A percentile compares a stretch with the other conserved stretches of the same genome.
These are phyloP conservation scores for Sericinus montela DNA, from an alignment of 2,888 invertebrate genomes.

Conservation along the genomic window DNA sequence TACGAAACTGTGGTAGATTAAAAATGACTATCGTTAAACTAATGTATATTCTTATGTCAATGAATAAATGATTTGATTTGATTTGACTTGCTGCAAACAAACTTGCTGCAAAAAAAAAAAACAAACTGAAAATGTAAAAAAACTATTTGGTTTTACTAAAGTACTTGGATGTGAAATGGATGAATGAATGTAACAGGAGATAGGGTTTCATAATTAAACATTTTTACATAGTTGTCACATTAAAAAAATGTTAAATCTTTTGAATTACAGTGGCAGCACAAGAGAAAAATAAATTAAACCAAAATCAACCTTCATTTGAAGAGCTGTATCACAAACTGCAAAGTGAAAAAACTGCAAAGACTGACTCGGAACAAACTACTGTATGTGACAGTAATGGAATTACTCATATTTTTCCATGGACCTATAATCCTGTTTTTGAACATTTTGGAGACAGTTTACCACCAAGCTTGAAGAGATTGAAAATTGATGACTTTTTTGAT, in stretches of 20 bases:
- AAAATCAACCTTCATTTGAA: slow-evolving; percentile 45
- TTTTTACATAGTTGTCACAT: too few relatives aligned
- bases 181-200: too few relatives aligned
- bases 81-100: too few relatives aligned
- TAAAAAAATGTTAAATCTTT: background rate
- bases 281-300: slow-evolving; percentile 26
- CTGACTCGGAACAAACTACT: slow-evolving; percentile 28
- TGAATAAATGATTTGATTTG: too few relatives aligned
- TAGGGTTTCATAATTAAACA: too few relatives aligned
- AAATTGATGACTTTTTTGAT: slow-evolving; percentile 69
- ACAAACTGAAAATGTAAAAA: too few relatives aligned
- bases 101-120: too few relatives aligned
- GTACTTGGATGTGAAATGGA: too few relatives aligned
- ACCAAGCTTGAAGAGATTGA: slow-evolving; percentile 79
- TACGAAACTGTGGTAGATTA: too few relatives aligned
- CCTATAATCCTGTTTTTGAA: slow-evolving; percentile 68
- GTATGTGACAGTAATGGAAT: slow-evolving; percentile 54
- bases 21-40: too few relatives aligned
- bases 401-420: slow-evolving; percentile 75
- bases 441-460: slow-evolving; percentile 71
- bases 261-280: slow-evolving; percentile 47
- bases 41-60: too few relatives aligned
- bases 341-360: slow-evolving; percentile 37
- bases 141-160: too few relatives aligned
- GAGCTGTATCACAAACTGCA: slow-evolving; percentile 54